Base-by-base conservation (phyloP, 2,888 invertebrate species). In the Nudaria mundana region DNA sequence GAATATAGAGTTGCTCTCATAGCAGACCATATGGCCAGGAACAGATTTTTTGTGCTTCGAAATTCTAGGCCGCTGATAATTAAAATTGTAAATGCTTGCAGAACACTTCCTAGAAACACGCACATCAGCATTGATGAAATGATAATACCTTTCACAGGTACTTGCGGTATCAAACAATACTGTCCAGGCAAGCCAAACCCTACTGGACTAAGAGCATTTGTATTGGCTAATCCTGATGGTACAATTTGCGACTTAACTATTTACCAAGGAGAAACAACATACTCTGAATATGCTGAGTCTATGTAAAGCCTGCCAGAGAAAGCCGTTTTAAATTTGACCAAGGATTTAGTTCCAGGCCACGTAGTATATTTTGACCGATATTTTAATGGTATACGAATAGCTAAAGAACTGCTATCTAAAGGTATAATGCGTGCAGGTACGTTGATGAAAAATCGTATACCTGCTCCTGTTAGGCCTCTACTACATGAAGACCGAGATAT, bases 351-450 rank as follows among this genome's bases (percentile, higher is more conserved):
- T 10, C 48, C 43, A 15, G 45, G 41, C 2, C 45, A 48, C 32
- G 28, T 37, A n/a, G 26, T 46, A 20, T 52, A 52, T 25, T 48
- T 22, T 24, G 45, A 36, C 40, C n/a, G 40, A 31, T 40, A 44
- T 23, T 39, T 36, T 14, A 36, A n/a, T n/a, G n/a, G n/a, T n/a
- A n/a, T n/a, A n/a, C n/a, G n/a, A n/a, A n/a, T n/a, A n/a, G n/a
- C n/a, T n/a, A n/a, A n/a, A n/a, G n/a, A n/a, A n/a, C n/a, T n/a
- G n/a, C n/a, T n/a, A n/a, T n/a, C n/a, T n/a, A n/a, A n/a, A n/a
- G n/a, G n/a, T n/a, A n/a, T n/a, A n/a, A n/a, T n/a, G n/a, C n/a
- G 35, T 25, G 24, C 40, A 8, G 46, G 49, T n/a, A 46, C 46
- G 3, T 12, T 49, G 5, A 48, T 48, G 45, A 52, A 44, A 33